Conservation (phyloP, 64 coral and sea anemone genomes). For the Astreopora myriophthalma region DNA sequence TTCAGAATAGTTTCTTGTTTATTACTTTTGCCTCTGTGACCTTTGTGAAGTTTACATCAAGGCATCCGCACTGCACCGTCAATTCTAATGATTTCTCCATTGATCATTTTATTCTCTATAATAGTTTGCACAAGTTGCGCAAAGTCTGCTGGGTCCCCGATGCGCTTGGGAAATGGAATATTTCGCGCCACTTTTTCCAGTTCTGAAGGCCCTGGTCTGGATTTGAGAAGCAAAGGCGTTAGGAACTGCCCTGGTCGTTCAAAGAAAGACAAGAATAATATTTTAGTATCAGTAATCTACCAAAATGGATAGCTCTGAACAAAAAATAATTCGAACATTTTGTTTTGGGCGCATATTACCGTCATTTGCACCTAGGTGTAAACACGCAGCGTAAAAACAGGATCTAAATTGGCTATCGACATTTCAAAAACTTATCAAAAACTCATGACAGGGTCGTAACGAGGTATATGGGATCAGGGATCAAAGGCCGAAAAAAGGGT, state of each 20-base stretch:
- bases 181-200: conserved; percentile 26
- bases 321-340: no score
- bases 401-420: no score
- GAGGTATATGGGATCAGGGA: no score
- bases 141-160: conserved; percentile 80
- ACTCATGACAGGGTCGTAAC: no score
- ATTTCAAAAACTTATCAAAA: no score
- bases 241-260: conserved; percentile 57
- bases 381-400: no score
- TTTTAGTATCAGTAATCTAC: no score
- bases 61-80: conserved; percentile 68
- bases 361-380: no score
- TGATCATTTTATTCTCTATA: conserved; percentile 86
- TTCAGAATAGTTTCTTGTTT: no score
- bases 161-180: conserved; percentile 75
- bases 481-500: no score
- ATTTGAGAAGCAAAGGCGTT: conserved; percentile 73
- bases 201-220: conserved; percentile 37
- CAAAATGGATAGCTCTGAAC: no score
- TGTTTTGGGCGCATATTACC: no score
- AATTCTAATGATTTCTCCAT: conserved; percentile 80
- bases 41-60: neutral
- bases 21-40: neutral
- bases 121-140: conserved; percentile 85
- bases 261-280: neutral